Conservation (phyloP, 2,888 invertebrate species). For the Thecocarcelia acutangulata region DNA sequence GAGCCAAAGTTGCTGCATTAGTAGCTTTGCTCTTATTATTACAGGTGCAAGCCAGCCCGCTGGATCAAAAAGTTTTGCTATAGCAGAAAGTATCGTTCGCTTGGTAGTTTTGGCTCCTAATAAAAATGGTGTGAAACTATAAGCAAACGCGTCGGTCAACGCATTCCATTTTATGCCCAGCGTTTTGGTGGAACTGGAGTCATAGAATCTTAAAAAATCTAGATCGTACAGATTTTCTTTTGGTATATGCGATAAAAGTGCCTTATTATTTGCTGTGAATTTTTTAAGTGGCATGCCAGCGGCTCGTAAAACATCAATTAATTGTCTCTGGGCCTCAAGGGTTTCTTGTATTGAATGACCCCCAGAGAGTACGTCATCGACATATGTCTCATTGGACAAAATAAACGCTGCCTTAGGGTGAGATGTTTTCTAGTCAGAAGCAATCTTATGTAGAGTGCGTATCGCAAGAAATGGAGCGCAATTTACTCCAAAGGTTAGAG, state of each 20-base stretch:
- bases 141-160: conserved; percentile 12
- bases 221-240: neutral
- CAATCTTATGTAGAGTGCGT: no score
- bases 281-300: neutral
- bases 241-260: neutral
- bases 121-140: neutral
- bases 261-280: conserved; percentile 6
- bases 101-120: neutral
- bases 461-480: no score
- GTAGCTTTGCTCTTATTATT: conserved; percentile 41
- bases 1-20: conserved; percentile 58
- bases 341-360: no score
- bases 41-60: conserved; percentile 49
- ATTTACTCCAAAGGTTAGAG: no score
- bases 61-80: conserved; percentile 42
- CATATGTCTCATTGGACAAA: neutral
- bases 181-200: conserved; percentile 30
- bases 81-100: neutral
- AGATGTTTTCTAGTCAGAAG: no score
- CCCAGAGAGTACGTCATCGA: no score
- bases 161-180: conserved; percentile 48
- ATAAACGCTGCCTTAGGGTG: no score
- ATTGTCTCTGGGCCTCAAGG: no score
- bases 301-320: neutral
- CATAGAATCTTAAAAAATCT: conserved; percentile 8